Percentiles rank a stretch among this genome's conserved stretches.
Evolutionary conservation across 2,888 invertebrate genomes (phyloP).

Genomic region (Tribolium freemani): DNA sequence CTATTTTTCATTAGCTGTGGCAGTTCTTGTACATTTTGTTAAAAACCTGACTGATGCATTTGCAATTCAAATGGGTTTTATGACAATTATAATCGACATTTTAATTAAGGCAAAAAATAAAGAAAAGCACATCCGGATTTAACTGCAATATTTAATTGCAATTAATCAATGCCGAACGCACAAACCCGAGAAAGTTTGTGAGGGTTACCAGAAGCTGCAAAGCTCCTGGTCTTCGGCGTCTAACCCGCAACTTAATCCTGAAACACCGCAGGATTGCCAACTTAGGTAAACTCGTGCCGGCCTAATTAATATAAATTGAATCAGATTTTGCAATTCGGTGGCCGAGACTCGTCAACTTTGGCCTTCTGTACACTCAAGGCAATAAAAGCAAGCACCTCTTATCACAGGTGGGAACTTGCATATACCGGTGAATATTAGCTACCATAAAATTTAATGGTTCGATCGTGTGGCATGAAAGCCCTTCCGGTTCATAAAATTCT

Average conservation of each 20-base stretch:
- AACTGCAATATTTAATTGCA: neutral
- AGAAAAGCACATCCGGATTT: no score
- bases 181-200: conserved; percentile 27
- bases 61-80: conserved; percentile 17
- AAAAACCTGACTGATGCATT: conserved; percentile 44
- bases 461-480: conserved; percentile 48
- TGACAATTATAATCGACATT: neutral
- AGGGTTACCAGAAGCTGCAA: conserved; percentile 34
- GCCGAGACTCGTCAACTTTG: conserved; percentile 3
- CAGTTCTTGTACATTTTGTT: conserved; percentile 39
- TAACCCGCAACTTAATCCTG: conserved; percentile 52
- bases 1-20: conserved; percentile 50
- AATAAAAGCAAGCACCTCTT: conserved; percentile 22
- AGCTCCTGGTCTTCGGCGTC: conserved; percentile 39
- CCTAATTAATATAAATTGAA: conserved; percentile 54
- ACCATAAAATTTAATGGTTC: conserved; percentile 51
- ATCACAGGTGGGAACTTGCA: conserved; percentile 14
- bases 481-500: conserved; percentile 45
- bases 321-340: conserved; percentile 21
- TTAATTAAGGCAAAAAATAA: no score
- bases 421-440: conserved; percentile 27
- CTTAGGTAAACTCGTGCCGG: conserved; percentile 49
- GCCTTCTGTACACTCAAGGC: conserved; percentile 4
- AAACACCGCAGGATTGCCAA: conserved; percentile 54
- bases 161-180: neutral